These are phyloP conservation scores for Oryzias woworae DNA, from an alignment of 2,113 vertebrate genomes.

Conservation along the genomic window DNA sequence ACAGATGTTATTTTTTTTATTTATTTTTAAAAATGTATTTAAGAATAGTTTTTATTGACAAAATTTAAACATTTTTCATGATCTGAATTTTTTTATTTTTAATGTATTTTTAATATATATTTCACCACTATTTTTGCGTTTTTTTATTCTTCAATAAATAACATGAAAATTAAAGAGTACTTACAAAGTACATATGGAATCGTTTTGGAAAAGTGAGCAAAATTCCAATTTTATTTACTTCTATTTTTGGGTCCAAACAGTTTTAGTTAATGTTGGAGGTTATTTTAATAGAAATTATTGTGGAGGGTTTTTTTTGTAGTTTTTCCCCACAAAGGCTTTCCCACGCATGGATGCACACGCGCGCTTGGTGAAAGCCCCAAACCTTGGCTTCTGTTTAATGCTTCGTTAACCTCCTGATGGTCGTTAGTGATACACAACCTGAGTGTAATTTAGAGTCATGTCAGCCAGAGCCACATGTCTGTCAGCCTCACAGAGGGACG, in stretches of 20 bases:
- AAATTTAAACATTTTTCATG: neutral
- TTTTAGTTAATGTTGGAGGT: neutral
- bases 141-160: too few relatives aligned
- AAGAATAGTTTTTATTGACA: neutral
- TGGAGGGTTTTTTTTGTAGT: neutral
- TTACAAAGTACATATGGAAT: too few relatives aligned
- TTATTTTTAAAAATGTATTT: neutral
- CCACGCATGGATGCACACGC: conserved; percentile 15
- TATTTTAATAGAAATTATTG: too few relatives aligned
- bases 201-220: neutral
- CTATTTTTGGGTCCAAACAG: neutral
- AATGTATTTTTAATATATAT: too few relatives aligned
- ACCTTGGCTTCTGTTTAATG: conserved; percentile 63
- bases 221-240: neutral
- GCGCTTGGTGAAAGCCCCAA: conserved; percentile 14
- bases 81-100: neutral
- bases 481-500: neutral
- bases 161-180: too few relatives aligned
- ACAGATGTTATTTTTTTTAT: neutral
- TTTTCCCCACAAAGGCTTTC: conserved; percentile 10
- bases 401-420: conserved; percentile 68
- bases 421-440: conserved; percentile 51
- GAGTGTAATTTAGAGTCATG: conserved; percentile 48
- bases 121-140: too few relatives aligned
- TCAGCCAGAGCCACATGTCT: conserved; percentile 28